phyloP scores from a whole-genome alignment of 2,113 vertebrate species.

The Dipodomys merriami region DNA sequence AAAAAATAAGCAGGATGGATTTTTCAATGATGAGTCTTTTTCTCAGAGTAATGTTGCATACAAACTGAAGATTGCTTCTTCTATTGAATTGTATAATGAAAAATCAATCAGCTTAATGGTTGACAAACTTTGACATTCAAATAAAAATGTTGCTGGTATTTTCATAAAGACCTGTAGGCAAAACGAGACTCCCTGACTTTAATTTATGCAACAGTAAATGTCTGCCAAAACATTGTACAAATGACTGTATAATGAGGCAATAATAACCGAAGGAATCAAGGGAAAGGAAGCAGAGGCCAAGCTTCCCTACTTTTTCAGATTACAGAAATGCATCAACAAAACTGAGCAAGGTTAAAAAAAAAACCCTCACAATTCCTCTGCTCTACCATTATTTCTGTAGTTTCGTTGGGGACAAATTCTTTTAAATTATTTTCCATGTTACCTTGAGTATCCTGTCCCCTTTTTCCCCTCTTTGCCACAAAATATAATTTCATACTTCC shows the following conservation, averaged over 20 bases:
- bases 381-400: constrained; percentile 62
- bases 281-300: constrained; percentile 66
- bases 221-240: constrained; percentile 85
- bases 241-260: constrained; percentile 84
- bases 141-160: constrained; percentile 87
- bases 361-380: constrained; percentile 4
- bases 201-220: constrained; percentile 86
- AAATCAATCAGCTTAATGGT: constrained; percentile 88
- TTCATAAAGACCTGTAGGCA: constrained; percentile 87
- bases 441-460: neutral
- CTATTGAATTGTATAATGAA: constrained; percentile 86
- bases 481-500: neutral
- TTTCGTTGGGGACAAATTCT: constrained; percentile 67
- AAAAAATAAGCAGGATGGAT: constrained; percentile 76
- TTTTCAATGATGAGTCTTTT: constrained; percentile 75
- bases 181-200: constrained; percentile 83
- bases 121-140: constrained; percentile 88
- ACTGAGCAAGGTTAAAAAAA: constrained; percentile 49
- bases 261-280: constrained; percentile 79
- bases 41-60: constrained; percentile 82
- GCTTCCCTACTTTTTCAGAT: constrained; percentile 71
- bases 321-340: constrained; percentile 68
- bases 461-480: neutral
- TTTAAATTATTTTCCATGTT: constrained; percentile 57
- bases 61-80: constrained; percentile 83